These are phyloP conservation scores for Poeciliopsis presidionis DNA, from an alignment of 2,797 vertebrate genomes.

Conservation along the genomic window DNA sequence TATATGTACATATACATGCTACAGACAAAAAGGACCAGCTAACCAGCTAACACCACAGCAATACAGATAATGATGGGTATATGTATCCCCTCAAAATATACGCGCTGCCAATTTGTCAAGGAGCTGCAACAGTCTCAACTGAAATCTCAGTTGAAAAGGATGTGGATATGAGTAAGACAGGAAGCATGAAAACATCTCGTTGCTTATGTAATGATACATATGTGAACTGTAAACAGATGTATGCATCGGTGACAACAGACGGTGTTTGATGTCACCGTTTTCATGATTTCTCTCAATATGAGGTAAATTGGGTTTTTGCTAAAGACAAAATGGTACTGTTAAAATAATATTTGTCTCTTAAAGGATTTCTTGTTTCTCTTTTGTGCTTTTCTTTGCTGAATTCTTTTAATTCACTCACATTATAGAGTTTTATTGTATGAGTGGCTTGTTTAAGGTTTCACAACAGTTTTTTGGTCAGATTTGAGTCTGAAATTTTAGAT, in stretches of 20 bases:
- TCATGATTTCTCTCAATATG: neutral
- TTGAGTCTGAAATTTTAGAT: neutral
- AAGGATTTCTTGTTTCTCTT: neutral
- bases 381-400: neutral
- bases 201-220: neutral
- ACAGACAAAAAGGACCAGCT: neutral
- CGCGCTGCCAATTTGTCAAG: neutral
- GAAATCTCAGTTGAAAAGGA: neutral
- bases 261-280: neutral
- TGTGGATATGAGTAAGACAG: neutral
- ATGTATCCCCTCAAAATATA: neutral
- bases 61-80: neutral
- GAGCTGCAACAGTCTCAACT: slow-evolving; percentile 1
- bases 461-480: neutral
- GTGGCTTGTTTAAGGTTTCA: neutral
- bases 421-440: neutral
- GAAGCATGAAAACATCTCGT: neutral
- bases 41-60: neutral
- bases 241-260: neutral
- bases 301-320: neutral
- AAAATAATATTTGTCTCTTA: neutral
- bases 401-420: neutral
- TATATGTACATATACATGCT: no score
- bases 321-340: neutral
- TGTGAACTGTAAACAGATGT: slow-evolving; percentile 1